Conservation (phyloP, 1,140 invertebrate species). For the Lithobius niger region DNA sequence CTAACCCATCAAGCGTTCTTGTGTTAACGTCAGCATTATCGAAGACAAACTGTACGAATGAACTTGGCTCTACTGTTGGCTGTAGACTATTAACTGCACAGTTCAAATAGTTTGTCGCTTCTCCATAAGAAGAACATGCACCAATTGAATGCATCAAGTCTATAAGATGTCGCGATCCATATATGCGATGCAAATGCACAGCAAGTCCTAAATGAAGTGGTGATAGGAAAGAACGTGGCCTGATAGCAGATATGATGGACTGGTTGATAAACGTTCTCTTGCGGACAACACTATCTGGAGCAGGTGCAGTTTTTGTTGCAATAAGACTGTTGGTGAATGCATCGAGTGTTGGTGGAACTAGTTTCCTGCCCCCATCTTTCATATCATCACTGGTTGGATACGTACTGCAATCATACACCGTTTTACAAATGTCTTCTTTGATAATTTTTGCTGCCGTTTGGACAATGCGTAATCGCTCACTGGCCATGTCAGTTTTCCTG, state of each 20-base stretch:
- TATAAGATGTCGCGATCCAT: background rate
- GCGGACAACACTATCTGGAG: background rate
- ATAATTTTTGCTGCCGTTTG: background rate
- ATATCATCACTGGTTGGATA: background rate
- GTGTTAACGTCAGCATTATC: background rate
- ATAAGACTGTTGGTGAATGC: background rate
- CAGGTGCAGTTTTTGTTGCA: background rate
- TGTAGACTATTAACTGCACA: background rate
- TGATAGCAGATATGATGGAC: background rate
- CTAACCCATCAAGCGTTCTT: background rate
- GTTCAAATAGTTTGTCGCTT: background rate
- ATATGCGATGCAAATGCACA: background rate
- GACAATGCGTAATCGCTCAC: background rate
- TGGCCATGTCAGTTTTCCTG: background rate
- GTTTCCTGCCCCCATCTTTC: background rate
- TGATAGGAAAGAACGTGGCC: slow-evolving; percentile 1
- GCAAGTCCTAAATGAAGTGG: background rate
- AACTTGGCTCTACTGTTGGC: background rate
- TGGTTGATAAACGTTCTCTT: background rate
- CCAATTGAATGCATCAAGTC: background rate
- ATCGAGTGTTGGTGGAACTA: background rate
- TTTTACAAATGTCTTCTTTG: background rate
- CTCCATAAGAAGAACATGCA: background rate
- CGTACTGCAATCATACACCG: background rate
- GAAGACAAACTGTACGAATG: background rate